Percentiles rank a stretch among this genome's conserved stretches.
These are phyloP conservation scores for Metallyticus violacea DNA, from an alignment of 2,888 invertebrate genomes.

Conservation along the genomic window DNA sequence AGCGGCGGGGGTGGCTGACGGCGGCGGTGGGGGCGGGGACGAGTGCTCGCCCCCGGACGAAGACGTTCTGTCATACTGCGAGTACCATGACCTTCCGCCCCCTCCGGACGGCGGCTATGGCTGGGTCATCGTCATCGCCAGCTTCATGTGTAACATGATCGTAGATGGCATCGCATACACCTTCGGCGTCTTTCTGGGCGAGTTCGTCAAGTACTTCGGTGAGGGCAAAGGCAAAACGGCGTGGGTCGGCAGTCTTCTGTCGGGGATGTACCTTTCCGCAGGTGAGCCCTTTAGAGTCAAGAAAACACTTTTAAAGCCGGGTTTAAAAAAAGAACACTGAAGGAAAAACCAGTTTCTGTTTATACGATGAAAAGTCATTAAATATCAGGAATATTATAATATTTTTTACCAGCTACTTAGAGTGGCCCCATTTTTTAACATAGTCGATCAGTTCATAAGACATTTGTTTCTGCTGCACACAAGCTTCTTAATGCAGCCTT, in stretches of 20 bases:
- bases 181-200: slow-evolving; percentile 87
- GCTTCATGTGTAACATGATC: slow-evolving; percentile 96
- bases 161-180: slow-evolving; percentile 99
- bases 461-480: too few species aligned
- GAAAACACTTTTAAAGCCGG: too few species aligned
- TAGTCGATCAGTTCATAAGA: too few species aligned
- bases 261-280: slow-evolving; percentile 92
- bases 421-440: too few species aligned
- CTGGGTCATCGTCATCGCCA: slow-evolving; percentile 93
- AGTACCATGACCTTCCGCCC: slow-evolving; percentile 77
- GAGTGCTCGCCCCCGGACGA: slow-evolving; percentile 57
- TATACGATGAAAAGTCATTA: too few species aligned
- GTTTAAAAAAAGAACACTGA: too few species aligned
- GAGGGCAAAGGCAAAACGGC: slow-evolving; percentile 86
- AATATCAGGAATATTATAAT: too few species aligned
- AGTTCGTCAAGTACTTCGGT: slow-evolving; percentile 76
- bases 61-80: slow-evolving; percentile 56
- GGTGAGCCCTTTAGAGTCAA: slow-evolving; percentile 70
- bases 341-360: too few species aligned
- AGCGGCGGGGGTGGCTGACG: slow-evolving; percentile 42
- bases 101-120: slow-evolving; percentile 91
- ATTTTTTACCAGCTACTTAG: too few species aligned
- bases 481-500: too few species aligned
- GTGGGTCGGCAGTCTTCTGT: slow-evolving; percentile 91
- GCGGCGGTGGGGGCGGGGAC: slow-evolving; percentile 60